Conservation (phyloP, 1,140 invertebrate genomes). For the Papilio helenus region DNA sequence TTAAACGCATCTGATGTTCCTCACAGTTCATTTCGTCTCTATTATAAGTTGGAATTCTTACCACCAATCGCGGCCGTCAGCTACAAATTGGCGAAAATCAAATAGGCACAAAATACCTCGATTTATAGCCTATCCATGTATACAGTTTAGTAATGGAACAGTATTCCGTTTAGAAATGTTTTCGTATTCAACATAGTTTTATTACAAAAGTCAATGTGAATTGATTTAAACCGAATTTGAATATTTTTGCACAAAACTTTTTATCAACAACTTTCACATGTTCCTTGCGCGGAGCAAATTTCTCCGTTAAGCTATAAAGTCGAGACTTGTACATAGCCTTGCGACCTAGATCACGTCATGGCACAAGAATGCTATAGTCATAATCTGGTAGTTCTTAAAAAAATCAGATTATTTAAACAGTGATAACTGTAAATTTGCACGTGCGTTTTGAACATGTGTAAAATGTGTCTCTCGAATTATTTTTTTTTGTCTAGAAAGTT, state of each 20-base stretch:
- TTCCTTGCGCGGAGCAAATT: constrained; percentile 6
- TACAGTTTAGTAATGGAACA: too few relatives aligned
- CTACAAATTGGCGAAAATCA: too few relatives aligned
- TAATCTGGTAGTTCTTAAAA: constrained; percentile 25
- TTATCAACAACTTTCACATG: constrained; percentile 18
- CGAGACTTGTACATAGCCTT: constrained; percentile 8
- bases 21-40: too few relatives aligned
- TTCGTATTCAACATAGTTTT: too few relatives aligned
- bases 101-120: too few relatives aligned
- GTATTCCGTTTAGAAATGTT: too few relatives aligned
- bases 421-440: constrained; percentile 18
- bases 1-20: too few relatives aligned
- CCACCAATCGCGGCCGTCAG: too few relatives aligned
- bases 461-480: background rate
- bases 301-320: constrained; percentile 31
- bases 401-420: constrained; percentile 16
- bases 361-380: constrained; percentile 22
- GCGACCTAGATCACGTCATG: constrained; percentile 37
- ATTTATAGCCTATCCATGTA: too few relatives aligned
- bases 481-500: background rate
- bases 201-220: background rate
- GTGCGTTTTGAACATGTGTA: background rate
- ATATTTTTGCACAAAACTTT: background rate
- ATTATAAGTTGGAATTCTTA: too few relatives aligned
- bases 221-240: background rate